Evolutionary conservation across 2,797 vertebrate species (phyloP), one percentile per base, ranked within the genome.

Genomic region (Danionella dracula): DNA sequence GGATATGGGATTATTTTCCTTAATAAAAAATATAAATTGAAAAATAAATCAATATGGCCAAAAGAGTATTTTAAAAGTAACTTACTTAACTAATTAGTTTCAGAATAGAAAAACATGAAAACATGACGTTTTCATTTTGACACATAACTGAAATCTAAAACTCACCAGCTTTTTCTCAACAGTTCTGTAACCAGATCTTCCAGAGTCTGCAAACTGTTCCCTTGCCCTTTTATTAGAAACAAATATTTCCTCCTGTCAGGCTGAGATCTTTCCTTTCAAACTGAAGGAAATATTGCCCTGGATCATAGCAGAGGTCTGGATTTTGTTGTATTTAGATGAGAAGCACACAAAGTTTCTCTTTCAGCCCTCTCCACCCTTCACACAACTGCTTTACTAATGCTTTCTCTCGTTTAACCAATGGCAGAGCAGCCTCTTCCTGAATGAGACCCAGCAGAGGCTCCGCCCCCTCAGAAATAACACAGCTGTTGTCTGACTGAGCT

Each of bases 401-500:
- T 67, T 68, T 72, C 63, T 21, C 23, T 37, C 19, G 63, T 53
- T 15, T 6, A 11, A 53, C 66, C 63, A 66, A 57, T 51, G n/a
- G 11, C 64, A 27, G 21, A 5, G 10, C 56, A 53, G 53, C 72
- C 67, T 53, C 73, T 72, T 71, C 62, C 50, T 58, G 35, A 27
- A 20, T 12, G 31, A 51, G 19, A 8, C 59, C 38, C 59, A 41
- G 11, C 61, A 37, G n/a, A 54, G 50, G 29, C 40, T 40, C 62
- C 40, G 20, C 56, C 38, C 45, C 56, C 50, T 55, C 51, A 75
- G 75, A 64, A 78, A 70, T 54, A 27, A 61, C 70, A 70, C 76
- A 78, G 73, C 73, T 75, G 68, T 68, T 78, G 73, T 72, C 67
- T 41, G 58, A 64, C 46, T 60, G 40, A 51, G 68, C 62, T 27